A percentile compares a stretch with the other conserved stretches of the same genome.
Conservation (phyloP, 1,140 invertebrate species). For the Meloidogyne exigua region DNA sequence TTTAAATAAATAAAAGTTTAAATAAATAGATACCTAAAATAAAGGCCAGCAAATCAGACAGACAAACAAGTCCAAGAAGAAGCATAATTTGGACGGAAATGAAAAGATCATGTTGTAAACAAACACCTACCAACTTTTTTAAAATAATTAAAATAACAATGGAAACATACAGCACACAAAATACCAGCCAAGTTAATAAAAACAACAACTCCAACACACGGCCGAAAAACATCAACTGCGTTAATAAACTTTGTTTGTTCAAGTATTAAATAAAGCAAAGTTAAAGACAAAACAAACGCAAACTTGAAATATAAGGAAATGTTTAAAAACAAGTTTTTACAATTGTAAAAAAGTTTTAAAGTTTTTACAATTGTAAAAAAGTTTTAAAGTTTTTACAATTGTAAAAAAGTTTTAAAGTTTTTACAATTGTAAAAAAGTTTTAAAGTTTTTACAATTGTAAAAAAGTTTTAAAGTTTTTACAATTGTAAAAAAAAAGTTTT, state of each 20-base stretch:
- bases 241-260: constrained; percentile 49
- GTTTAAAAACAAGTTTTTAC: too few species aligned
- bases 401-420: too few species aligned
- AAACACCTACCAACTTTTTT: constrained; percentile 46
- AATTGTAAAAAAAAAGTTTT: too few species aligned
- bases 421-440: too few species aligned
- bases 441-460: too few species aligned
- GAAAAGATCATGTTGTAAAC: constrained; percentile 44
- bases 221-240: constrained; percentile 51
- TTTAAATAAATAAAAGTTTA: too few species aligned
- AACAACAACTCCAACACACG: constrained; percentile 48
- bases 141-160: neutral
- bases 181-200: constrained; percentile 45
- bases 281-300: constrained; percentile 46
- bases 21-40: constrained; percentile 1
- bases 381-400: too few species aligned
- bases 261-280: constrained; percentile 43
- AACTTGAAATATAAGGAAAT: too few species aligned
- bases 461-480: too few species aligned
- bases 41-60: constrained; percentile 52
- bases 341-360: too few species aligned
- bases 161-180: constrained; percentile 41
- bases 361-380: too few species aligned
- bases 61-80: constrained; percentile 42
- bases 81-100: constrained; percentile 46